Evolutionary conservation across 2,888 invertebrate species (phyloP), one percentile per base, ranked within the genome.

Genomic region (Erpobdella octoculata): DNA sequence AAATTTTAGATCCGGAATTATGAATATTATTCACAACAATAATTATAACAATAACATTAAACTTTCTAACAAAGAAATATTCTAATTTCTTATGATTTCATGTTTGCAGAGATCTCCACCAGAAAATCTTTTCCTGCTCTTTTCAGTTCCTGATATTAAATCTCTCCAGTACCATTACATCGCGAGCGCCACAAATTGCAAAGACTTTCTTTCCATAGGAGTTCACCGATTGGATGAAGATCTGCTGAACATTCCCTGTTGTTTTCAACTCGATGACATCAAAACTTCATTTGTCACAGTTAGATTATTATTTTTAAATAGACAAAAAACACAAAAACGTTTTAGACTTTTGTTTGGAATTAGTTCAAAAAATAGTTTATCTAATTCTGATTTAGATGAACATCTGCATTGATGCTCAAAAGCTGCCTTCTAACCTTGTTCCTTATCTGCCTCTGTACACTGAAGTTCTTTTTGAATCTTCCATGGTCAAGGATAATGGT

Each of bases 261-360:
- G 88, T 79, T 88, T 91, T 0, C 88, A 90, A 76, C 85, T 91
- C 67, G 90, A 92, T 83, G 88, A 90, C 80, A 84, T 92, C 66
- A 88, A 89, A 76, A 90, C 91, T 1, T 90, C 90, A 83, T 92
- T 93, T 82, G 88, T 91, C 75, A 89, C 91, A 83, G 91, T 92
- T 83, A 87, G 89, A 87, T 77, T 0, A 61, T 18, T 6, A 35
- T 21, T 35, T 35, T 12, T 37, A 65, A 46, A 25, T 53, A 41
- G 41, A 41, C 41, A 12, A 12, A 41, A 41, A 41, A 41, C 41
- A 41, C n/a, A n/a, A 41, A 12, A 41, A 41, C 18, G 5, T 5
- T 46, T 15, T 2, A 33, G 5, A 33, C 33, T 21, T 48, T 70
- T 12, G 25, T 38, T 59, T 31, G 18, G 33, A 21, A 59, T 31